Conservation (phyloP, 2,113 vertebrate species). For the Proteles cristata region DNA sequence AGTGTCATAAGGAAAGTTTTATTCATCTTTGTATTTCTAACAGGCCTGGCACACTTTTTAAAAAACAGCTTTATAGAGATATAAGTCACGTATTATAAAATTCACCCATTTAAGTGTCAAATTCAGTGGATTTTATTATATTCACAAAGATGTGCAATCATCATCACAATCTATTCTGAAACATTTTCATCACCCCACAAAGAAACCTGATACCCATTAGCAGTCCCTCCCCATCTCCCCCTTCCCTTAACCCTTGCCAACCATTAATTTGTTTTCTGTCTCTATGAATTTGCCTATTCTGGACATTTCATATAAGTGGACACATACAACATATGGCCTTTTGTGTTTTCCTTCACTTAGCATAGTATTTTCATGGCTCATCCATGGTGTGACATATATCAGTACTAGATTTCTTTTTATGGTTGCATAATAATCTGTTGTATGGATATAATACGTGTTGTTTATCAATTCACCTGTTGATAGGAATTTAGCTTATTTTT, state of each 20-base stretch:
- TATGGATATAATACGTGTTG: neutral
- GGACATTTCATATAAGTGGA: constrained; percentile 3
- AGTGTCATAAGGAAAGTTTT: neutral
- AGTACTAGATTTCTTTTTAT: neutral
- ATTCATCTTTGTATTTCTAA: constrained; percentile 43
- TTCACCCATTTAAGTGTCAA: neutral
- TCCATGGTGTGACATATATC: neutral
- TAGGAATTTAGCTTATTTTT: neutral
- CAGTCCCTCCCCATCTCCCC: neutral
- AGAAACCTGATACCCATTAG: neutral
- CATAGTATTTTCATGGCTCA: constrained; percentile 6
- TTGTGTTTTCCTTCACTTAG: constrained; percentile 13
- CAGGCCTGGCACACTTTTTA: neutral
- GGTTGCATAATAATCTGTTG: neutral
- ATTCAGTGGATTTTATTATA: neutral
- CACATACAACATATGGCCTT: neutral
- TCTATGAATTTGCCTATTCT: neutral
- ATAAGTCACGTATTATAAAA: constrained; percentile 13
- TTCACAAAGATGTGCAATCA: neutral
- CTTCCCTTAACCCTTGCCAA: neutral
- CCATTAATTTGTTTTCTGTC: neutral
- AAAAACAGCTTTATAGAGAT: neutral
- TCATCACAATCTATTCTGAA: neutral
- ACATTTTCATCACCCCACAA: constrained; percentile 1
- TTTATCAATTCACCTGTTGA: constrained; percentile 19